phyloP scores from a whole-genome alignment of 2,888 invertebrate species.

The Pasiphila rectangulata region DNA sequence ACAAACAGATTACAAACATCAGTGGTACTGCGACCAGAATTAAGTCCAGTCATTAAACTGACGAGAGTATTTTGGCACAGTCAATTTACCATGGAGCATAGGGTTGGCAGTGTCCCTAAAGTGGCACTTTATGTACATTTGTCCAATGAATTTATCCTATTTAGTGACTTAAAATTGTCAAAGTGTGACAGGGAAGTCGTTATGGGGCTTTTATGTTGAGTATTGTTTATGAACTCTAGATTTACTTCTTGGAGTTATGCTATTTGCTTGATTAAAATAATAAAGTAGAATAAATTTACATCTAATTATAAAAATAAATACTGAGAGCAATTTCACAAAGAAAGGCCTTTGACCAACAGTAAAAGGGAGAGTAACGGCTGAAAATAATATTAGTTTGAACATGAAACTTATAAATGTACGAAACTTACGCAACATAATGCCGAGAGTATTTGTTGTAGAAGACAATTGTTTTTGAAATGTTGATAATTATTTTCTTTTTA shows the following conservation, averaged over 20 bases:
- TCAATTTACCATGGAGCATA: conserved; percentile 48
- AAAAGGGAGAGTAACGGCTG: no score
- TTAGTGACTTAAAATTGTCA: conserved; percentile 5
- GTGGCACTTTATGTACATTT: not conserved
- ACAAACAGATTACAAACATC: conserved; percentile 11
- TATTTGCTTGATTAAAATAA: not conserved
- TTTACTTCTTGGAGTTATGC: not conserved
- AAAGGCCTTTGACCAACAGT: no score
- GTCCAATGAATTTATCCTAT: not conserved
- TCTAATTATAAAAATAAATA: no score
- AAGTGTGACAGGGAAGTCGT: conserved; percentile 4
- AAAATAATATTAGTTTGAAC: no score
- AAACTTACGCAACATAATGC: no score
- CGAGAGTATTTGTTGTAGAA: no score
- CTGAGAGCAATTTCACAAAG: no score
- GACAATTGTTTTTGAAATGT: no score
- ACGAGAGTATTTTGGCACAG: conserved; percentile 51
- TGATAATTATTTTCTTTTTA: no score
- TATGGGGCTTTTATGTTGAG: not conserved
- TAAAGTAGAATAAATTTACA: no score
- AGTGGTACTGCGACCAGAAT: conserved; percentile 35
- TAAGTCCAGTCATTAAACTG: conserved; percentile 53
- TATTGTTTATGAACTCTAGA: conserved; percentile 1
- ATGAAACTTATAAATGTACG: no score
- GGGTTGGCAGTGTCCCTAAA: conserved; percentile 6